Conservation (phyloP, 2,113 vertebrate species). For the Tetrao urogallus region DNA sequence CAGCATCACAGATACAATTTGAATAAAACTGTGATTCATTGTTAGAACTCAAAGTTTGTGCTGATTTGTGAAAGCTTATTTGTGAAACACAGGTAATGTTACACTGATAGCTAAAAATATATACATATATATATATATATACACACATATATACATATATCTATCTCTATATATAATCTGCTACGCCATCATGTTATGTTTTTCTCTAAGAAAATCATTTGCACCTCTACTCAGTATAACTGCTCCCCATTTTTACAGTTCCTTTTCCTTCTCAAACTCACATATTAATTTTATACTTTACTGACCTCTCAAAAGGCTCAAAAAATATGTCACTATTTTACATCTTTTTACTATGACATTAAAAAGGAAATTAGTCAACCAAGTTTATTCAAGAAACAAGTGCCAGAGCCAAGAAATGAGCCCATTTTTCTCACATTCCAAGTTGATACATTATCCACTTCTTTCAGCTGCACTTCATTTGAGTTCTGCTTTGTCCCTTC, state of each 20-base stretch:
- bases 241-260: slow-evolving; percentile 46
- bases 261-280: slow-evolving; percentile 41
- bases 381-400: not conserved
- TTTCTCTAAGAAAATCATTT: slow-evolving; percentile 65
- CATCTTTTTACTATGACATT: not conserved
- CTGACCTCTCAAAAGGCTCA: not conserved
- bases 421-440: not conserved
- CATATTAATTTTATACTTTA: not conserved
- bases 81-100: slow-evolving; percentile 54
- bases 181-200: slow-evolving; percentile 11
- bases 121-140: too few species aligned
- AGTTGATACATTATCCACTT: not conserved
- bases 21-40: not conserved
- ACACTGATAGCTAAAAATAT: slow-evolving; percentile 20
- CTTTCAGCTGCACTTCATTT: not conserved
- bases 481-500: not conserved
- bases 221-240: slow-evolving; percentile 38
- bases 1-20: not conserved
- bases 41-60: not conserved
- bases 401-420: not conserved
- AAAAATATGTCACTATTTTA: not conserved
- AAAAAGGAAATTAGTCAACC: not conserved
- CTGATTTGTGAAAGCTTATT: slow-evolving; percentile 46
- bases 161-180: too few species aligned
- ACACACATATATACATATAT: too few species aligned